A percentile compares a stretch with the other conserved stretches of the same genome.
Evolutionary conservation across 2,888 invertebrate genomes (phyloP).

Genomic region (Dasypolia templi): DNA sequence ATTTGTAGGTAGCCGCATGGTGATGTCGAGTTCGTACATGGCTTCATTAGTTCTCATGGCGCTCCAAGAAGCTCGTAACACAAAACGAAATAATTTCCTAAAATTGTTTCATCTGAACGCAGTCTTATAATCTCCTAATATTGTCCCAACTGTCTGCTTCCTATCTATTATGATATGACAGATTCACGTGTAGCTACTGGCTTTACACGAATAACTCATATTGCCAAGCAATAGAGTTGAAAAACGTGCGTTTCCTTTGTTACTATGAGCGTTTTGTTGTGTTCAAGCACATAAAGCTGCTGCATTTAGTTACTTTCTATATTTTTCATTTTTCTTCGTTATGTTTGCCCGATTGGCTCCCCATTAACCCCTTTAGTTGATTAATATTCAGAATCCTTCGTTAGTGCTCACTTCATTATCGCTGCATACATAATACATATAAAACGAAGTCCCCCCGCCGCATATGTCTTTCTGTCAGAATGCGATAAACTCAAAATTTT

Average conservation of each 20-base stretch:
- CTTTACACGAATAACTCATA: constrained; percentile 6
- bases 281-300: constrained; percentile 31
- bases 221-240: constrained; percentile 33
- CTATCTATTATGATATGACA: constrained; percentile 51
- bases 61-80: neutral
- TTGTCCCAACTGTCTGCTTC: constrained; percentile 61
- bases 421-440: neutral
- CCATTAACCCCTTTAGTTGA: neutral
- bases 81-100: neutral
- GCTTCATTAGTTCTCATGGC: neutral
- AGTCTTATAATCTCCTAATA: constrained; percentile 63
- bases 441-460: neutral
- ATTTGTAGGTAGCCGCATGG: neutral
- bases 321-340: neutral
- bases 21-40: neutral
- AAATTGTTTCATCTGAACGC: constrained; percentile 19
- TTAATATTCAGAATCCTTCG: neutral
- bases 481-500: neutral
- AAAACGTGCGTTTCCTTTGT: constrained; percentile 36
- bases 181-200: constrained; percentile 16
- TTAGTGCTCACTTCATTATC: neutral
- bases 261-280: constrained; percentile 10
- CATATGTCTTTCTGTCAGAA: neutral
- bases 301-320: constrained; percentile 25
- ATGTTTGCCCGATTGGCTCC: neutral